These are phyloP conservation scores for Myodes glareolus DNA, from an alignment of 2,113 vertebrate species.

Conservation along the genomic window DNA sequence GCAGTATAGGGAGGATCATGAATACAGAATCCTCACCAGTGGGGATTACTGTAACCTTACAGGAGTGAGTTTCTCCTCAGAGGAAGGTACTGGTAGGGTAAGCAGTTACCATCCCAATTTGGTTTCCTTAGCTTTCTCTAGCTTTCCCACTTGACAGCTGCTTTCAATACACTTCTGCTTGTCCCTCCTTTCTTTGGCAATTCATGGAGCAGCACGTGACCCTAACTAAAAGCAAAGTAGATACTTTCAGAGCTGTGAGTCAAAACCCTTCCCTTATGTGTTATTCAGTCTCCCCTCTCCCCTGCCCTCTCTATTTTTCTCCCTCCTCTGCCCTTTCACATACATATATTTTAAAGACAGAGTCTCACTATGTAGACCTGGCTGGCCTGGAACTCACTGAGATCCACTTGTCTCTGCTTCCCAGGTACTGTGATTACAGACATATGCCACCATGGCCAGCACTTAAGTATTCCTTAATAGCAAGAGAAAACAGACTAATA, in stretches of 20 bases:
- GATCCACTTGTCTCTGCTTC: not conserved
- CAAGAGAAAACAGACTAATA: not conserved
- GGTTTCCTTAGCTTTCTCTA: not conserved
- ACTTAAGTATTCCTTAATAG: not conserved
- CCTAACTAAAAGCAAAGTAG: not conserved
- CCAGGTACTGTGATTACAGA: not conserved
- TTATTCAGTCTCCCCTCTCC: not conserved
- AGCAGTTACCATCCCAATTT: not conserved
- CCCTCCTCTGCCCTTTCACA: too few species aligned
- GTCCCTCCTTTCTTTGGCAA: not conserved
- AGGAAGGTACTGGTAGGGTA: not conserved
- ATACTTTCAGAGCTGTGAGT: not conserved
- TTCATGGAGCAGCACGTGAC: not conserved
- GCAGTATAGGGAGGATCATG: not conserved
- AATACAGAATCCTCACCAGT: not conserved
- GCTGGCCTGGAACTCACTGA: not conserved
- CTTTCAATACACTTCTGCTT: not conserved
- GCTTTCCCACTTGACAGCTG: not conserved
- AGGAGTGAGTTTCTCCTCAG: not conserved
- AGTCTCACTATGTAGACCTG: not conserved
- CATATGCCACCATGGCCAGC: not conserved
- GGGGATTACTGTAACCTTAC: not conserved
- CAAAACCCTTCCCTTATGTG: not conserved
- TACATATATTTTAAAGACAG: not conserved
- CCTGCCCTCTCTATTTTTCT: not conserved